phyloP scores from a whole-genome alignment of 2,797 vertebrate genomes.

The Morus bassanus region DNA sequence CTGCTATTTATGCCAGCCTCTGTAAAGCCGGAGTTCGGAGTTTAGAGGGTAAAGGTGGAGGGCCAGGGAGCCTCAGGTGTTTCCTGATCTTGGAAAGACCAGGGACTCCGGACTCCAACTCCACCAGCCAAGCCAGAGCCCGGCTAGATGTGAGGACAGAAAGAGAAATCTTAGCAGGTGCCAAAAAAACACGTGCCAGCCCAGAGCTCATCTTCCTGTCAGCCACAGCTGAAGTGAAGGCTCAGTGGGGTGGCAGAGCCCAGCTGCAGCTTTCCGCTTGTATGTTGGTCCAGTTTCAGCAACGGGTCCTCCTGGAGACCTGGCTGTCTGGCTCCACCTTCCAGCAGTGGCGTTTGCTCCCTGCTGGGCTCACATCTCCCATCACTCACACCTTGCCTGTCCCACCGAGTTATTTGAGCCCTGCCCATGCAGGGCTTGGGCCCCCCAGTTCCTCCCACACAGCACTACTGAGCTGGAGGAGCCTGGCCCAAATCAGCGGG shows the following conservation, averaged over 20 bases:
- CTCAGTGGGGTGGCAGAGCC: not conserved
- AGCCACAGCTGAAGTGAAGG: not conserved
- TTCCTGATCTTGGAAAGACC: not conserved
- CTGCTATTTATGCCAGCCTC: not conserved
- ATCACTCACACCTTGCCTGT: not conserved
- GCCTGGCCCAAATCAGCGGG: rapidly evolving
- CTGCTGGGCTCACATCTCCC: not conserved
- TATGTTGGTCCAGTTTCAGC: not conserved
- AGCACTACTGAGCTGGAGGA: not conserved
- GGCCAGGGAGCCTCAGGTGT: rapidly evolving
- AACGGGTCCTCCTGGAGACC: not conserved
- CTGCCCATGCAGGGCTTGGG: rapidly evolving
- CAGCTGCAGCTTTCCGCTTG: not conserved
- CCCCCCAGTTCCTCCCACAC: not conserved
- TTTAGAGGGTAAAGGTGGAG: not conserved
- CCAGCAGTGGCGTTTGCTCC: not conserved
- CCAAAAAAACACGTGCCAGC: not conserved
- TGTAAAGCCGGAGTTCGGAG: not conserved
- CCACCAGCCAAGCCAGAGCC: not conserved
- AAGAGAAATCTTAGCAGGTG: not conserved
- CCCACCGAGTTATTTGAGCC: not conserved
- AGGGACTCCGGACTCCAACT: not conserved
- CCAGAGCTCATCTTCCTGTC: not conserved
- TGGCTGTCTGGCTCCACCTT: not conserved
- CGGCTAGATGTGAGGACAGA: not conserved